Base-by-base conservation (phyloP, 1,140 invertebrate genomes). In the Drosophila varians region DNA sequence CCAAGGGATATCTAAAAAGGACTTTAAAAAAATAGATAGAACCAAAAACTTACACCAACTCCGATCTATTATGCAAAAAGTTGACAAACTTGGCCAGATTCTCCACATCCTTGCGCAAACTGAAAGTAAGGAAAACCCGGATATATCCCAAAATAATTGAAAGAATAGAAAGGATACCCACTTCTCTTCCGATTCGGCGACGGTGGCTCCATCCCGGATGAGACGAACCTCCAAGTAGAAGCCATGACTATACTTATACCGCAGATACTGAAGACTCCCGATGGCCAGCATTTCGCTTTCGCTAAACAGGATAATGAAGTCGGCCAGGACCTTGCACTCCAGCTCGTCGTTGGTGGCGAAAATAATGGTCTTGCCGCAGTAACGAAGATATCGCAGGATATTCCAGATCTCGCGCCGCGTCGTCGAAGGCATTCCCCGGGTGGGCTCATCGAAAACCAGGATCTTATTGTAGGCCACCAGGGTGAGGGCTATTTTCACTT, bases 321-420 rank as follows among this genome's bases (percentile, higher is more conserved):
- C 97, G 1, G 97, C 97, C 0, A 99, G 92, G 21, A 96, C 93
- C 91, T 99, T 98, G 19, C 98, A 98, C 92, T 99, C 98, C 90
- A 99, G 97, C 96, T 99, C 98, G 91, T 97, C 98, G 91, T 98
- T 98, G 6, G 98, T 99, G 2, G 97, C 97, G 11, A 99, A 93
- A 5, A 99, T 92, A 68, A 99, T 96, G 1, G 97, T 98, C 40
- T 95, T 93, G 19, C 89, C 89, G 9, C 73, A 73, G 34, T 70
- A 78, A 5, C 84, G 83, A 14, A 77, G 31, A 40, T 89, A 87
- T 11, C 80, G 69, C 23, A 90, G 43, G 4, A 87, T 74, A 40
- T 86, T 89, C 89, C 89, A 89, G 34, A 90, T 89, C 36, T 90
- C 80, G 0, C 75, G 80, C 21, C 77, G 46, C 6, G 78, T 77